These are phyloP conservation scores for Zosterops japonicus DNA, from an alignment of 2,113 vertebrate genomes.

Conservation along the genomic window DNA sequence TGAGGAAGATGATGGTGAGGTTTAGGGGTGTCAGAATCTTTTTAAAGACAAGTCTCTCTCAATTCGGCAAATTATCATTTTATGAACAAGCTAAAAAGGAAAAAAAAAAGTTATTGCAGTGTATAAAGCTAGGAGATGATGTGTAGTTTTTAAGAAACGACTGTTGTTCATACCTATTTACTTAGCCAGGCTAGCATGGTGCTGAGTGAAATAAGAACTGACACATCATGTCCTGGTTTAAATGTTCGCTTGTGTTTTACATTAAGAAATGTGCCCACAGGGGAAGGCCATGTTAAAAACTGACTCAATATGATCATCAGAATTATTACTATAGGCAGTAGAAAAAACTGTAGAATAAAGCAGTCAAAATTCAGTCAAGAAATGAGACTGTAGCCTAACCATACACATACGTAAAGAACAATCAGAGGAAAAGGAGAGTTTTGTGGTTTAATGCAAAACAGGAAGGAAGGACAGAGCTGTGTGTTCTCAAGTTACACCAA, in stretches of 20 bases:
- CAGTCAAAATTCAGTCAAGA: background rate
- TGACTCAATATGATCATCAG: background rate
- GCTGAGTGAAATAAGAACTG: background rate
- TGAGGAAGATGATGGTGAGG: background rate
- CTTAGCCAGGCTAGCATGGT: background rate
- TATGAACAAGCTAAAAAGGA: background rate
- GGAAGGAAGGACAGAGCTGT: background rate
- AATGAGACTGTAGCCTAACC: background rate
- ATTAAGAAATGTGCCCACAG: background rate
- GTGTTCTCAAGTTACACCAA: background rate
- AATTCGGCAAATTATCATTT: background rate
- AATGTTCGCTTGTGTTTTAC: background rate
- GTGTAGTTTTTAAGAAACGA: background rate
- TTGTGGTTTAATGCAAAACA: constrained; percentile 21
- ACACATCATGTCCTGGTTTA: background rate
- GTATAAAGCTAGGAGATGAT: background rate
- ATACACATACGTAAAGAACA: background rate
- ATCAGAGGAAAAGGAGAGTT: background rate
- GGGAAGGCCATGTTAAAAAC: background rate
- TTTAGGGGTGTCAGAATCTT: background rate
- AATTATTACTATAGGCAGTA: background rate
- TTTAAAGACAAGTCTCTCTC: background rate
- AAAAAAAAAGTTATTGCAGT: background rate
- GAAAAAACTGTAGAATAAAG: background rate
- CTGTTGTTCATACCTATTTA: background rate